Evolutionary conservation across 2,888 invertebrate species (phyloP).

Genomic region (Hydropsyche betteni): DNA sequence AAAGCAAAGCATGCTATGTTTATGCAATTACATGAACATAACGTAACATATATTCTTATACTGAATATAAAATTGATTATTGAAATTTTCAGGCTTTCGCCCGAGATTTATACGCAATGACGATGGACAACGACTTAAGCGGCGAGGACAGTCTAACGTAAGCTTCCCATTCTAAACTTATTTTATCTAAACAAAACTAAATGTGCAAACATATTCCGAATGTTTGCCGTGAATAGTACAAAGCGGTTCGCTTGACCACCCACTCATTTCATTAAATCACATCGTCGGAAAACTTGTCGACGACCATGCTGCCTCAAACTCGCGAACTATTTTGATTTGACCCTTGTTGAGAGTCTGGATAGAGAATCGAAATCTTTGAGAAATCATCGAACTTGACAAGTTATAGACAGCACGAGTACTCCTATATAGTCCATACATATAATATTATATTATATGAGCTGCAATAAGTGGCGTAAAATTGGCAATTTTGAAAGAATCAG

Average conservation of each 20-base stretch:
- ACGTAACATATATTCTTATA: no score
- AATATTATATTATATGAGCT: no score
- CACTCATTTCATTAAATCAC: background rate
- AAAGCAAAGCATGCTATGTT: no score
- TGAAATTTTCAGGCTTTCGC: conserved; percentile 71
- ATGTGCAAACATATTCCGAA: background rate
- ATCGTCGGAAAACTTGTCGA: conserved; percentile 10
- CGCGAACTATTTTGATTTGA: conserved; percentile 23
- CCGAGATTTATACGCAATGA: conserved; percentile 77
- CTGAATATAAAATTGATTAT: conserved; percentile 47
- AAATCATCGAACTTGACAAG: conserved; percentile 14
- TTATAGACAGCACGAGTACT: no score
- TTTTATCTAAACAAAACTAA: background rate
- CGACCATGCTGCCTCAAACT: conserved; percentile 20
- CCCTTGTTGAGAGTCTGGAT: background rate
- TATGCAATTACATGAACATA: no score
- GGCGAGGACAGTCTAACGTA: conserved; percentile 68
- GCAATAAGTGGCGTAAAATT: no score
- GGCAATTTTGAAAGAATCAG: no score
- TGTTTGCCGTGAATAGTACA: conserved; percentile 1
- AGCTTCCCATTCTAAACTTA: conserved; percentile 51
- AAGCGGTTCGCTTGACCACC: background rate
- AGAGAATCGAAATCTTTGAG: background rate
- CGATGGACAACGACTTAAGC: conserved; percentile 72
- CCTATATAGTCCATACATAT: no score